phyloP scores from a whole-genome alignment of 2,113 vertebrate species.

The Dendropsophus ebraccatus region DNA sequence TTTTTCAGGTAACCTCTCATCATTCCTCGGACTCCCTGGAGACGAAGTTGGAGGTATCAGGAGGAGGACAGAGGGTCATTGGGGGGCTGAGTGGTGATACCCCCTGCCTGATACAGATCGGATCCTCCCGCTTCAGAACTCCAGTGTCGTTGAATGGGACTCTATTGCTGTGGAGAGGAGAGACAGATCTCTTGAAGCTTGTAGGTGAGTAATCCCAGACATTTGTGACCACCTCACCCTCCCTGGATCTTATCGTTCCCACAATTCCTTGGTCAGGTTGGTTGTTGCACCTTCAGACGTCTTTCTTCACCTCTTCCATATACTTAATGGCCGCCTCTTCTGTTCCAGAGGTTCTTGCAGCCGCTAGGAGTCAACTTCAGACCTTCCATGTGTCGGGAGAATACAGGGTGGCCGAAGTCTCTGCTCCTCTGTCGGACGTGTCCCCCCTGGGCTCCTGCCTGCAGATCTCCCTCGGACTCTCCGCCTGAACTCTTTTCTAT shows the following conservation, averaged over 20 bases:
- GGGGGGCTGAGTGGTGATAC: background rate
- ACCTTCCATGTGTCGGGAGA: slow-evolving; percentile 1
- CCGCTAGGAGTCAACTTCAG: background rate
- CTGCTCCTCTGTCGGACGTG: slow-evolving; percentile 1
- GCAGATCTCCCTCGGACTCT: background rate
- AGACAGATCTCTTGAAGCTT: background rate
- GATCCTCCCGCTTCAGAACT: slow-evolving; percentile 10
- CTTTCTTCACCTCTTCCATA: background rate
- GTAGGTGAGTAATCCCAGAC: background rate
- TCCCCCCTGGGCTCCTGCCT: slow-evolving; percentile 24
- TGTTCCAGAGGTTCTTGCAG: slow-evolving; percentile 27
- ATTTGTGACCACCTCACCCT: background rate
- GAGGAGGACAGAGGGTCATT: background rate
- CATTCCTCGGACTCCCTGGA: background rate
- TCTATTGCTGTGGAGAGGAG: background rate
- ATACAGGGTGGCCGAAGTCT: slow-evolving; percentile 31
- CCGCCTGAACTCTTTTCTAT: background rate
- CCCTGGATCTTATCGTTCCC: too few species aligned
- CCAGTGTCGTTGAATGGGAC: slow-evolving; percentile 27
- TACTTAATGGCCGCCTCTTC: background rate
- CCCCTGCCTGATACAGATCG: slow-evolving; percentile 9
- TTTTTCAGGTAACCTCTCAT: background rate
- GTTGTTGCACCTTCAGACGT: too few species aligned
- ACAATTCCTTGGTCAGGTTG: too few species aligned
- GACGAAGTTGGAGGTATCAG: background rate